These are phyloP conservation scores for Eumeta japonica DNA, from an alignment of 1,140 invertebrate species.

Conservation along the genomic window DNA sequence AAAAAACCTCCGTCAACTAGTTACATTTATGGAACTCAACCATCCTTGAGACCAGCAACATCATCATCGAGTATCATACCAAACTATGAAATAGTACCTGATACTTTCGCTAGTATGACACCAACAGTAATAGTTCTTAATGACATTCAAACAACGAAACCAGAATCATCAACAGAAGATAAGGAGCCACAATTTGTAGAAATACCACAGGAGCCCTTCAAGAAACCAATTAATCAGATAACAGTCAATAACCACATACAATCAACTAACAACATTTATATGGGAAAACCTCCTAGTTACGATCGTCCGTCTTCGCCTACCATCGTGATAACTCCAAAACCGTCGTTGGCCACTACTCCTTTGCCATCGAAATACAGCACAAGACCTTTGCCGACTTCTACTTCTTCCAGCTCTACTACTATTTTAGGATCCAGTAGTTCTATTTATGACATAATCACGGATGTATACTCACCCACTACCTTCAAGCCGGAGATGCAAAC, in stretches of 20 bases:
- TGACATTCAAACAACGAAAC: conserved; percentile 37
- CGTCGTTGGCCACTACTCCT: conserved; percentile 49
- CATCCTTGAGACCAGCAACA: conserved; percentile 42
- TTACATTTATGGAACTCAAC: conserved; percentile 59
- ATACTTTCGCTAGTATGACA: conserved; percentile 60
- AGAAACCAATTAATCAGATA: conserved; percentile 54
- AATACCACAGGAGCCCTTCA: conserved; percentile 48
- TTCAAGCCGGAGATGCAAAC: conserved; percentile 58
- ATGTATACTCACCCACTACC: conserved; percentile 31
- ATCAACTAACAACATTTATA: conserved; percentile 57
- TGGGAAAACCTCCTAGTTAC: conserved; percentile 40
- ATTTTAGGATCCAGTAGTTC: conserved; percentile 13
- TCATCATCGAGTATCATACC: conserved; percentile 22
- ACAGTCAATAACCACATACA: conserved; percentile 61
- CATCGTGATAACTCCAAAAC: conserved; percentile 63
- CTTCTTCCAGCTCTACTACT: conserved; percentile 7
- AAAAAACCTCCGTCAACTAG: conserved; percentile 59
- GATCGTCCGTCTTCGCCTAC: conserved; percentile 55
- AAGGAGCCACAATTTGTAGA: conserved; percentile 43
- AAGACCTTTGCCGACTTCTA: conserved; percentile 14
- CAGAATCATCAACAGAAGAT: conserved; percentile 35
- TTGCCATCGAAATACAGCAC: conserved; percentile 28
- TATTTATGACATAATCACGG: conserved; percentile 27
- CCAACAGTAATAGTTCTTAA: conserved; percentile 73
- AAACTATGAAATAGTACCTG: conserved; percentile 30